Conservation (phyloP, 2,797 vertebrate species). For the Propithecus perrieri region DNA sequence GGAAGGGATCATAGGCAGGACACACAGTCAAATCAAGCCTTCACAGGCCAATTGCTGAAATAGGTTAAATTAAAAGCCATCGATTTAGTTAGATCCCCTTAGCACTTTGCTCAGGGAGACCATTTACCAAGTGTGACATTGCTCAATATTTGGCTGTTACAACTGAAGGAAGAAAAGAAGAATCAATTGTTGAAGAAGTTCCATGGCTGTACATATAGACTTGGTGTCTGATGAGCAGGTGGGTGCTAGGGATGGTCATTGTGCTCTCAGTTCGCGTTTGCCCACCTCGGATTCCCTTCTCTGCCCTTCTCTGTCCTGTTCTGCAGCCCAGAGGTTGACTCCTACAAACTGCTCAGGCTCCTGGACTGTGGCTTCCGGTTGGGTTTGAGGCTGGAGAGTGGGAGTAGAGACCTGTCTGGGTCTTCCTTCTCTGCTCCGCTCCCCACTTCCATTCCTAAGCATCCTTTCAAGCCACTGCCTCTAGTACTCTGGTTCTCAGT, state of each 20-base stretch:
- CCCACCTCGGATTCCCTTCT: neutral
- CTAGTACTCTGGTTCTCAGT: neutral
- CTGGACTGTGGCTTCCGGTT: neutral
- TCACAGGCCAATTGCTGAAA: neutral
- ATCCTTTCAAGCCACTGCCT: neutral
- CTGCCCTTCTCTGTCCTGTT: neutral
- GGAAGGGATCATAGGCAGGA: neutral
- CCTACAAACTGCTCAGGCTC: neutral
- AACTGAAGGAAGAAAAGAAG: neutral
- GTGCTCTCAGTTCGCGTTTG: too few relatives aligned
- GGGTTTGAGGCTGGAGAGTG: neutral
- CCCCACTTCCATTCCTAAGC: neutral
- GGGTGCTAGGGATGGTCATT: accelerated
- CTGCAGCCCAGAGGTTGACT: neutral
- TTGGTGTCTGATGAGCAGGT: neutral
- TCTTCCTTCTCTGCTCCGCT: neutral
- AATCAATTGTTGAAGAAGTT: neutral
- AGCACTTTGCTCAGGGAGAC: neutral
- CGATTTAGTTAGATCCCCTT: neutral
- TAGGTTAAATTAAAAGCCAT: conserved; percentile 1
- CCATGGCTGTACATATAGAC: accelerated
- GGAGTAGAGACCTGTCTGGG: neutral
- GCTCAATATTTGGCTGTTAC: neutral
- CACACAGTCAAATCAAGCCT: neutral
- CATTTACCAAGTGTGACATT: neutral